Conservation (phyloP, 2,888 invertebrate species). For the Esperia sulphurella region DNA sequence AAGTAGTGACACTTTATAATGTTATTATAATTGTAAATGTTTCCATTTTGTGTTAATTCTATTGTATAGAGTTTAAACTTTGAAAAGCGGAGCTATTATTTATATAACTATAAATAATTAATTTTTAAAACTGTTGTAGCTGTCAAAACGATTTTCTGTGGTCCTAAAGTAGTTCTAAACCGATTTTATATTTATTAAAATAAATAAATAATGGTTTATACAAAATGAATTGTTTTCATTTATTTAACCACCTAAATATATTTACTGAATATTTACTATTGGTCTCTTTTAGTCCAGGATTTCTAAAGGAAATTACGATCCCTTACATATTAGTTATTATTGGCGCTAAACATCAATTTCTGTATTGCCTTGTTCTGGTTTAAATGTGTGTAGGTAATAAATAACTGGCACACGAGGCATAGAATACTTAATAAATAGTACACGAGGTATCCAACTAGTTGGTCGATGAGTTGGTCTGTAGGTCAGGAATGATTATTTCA, state of each 20-base stretch:
- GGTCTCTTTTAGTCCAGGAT: no score
- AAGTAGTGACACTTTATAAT: constrained; percentile 31
- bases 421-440: no score
- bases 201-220: constrained; percentile 66
- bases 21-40: constrained; percentile 48
- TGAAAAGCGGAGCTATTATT: constrained; percentile 33
- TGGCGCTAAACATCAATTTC: no score
- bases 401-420: no score
- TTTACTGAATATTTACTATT: no score
- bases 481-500: no score
- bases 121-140: constrained; percentile 54
- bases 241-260: background rate
- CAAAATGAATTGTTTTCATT: constrained; percentile 6
- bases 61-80: constrained; percentile 69
- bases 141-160: constrained; percentile 46
- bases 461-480: no score
- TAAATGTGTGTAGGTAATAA: no score
- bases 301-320: no score
- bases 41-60: constrained; percentile 63
- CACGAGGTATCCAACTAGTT: no score
- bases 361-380: no score
- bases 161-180: constrained; percentile 57
- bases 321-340: no score
- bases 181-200: constrained; percentile 73
- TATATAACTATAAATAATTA: constrained; percentile 28